phyloP scores from a whole-genome alignment of 2,888 invertebrate genomes.

The Hirtodrosophila cameraria region DNA sequence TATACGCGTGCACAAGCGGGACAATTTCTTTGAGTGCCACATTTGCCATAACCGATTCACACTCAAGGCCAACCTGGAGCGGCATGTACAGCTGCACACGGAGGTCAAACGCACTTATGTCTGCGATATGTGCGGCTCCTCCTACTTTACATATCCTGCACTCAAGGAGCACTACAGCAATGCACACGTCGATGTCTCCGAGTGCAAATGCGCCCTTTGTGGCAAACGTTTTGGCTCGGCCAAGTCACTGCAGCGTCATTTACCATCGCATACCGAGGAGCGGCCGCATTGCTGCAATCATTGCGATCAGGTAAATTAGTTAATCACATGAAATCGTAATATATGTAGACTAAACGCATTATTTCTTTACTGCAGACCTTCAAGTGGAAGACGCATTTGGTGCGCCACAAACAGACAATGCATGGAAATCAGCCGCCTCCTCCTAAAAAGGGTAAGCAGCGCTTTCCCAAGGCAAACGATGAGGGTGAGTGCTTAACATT shows the following conservation, averaged over 20 bases:
- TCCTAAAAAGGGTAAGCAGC: conserved; percentile 81
- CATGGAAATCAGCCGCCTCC: conserved; percentile 83
- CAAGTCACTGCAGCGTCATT: conserved; percentile 83
- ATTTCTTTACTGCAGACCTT: conserved; percentile 73
- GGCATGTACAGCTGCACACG: conserved; percentile 83
- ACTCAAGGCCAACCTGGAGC: conserved; percentile 83
- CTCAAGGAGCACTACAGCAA: conserved; percentile 84
- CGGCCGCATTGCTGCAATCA: conserved; percentile 83
- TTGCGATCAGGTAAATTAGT: conserved; percentile 81
- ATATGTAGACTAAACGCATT: neutral
- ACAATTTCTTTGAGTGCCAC: conserved; percentile 84
- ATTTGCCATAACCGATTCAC: conserved; percentile 84
- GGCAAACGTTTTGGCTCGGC: conserved; percentile 83
- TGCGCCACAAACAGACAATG: conserved; percentile 83
- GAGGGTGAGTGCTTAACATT: conserved; percentile 72
- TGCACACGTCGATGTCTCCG: conserved; percentile 83
- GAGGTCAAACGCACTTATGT: conserved; percentile 84
- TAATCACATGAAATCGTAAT: neutral
- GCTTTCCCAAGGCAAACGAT: conserved; percentile 81
- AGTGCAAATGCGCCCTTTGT: conserved; percentile 83
- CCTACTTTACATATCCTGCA: conserved; percentile 84
- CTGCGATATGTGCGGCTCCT: conserved; percentile 83
- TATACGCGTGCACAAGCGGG: conserved; percentile 83
- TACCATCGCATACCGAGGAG: conserved; percentile 84
- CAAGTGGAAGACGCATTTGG: conserved; percentile 84